A percentile compares a stretch with the other conserved stretches of the same genome.
Conservation (phyloP, 2,888 invertebrate genomes). For the Pheosia gnoma region DNA sequence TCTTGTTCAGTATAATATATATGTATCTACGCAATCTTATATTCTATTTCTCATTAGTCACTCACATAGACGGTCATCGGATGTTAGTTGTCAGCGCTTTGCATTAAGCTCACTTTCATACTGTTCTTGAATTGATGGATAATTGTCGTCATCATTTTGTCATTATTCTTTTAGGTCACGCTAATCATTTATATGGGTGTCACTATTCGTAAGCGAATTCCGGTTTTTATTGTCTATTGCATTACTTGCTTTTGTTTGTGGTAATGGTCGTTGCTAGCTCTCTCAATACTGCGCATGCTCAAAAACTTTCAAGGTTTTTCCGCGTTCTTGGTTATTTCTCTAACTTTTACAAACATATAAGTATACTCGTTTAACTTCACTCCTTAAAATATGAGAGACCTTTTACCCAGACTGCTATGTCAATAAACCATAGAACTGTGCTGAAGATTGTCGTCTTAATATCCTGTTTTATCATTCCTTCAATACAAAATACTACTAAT, state of each 20-base stretch:
- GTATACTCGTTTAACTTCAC: too few species aligned
- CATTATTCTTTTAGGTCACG: slow-evolving; percentile 4
- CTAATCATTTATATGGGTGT: slow-evolving; percentile 1
- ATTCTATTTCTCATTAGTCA: too few species aligned
- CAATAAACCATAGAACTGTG: too few species aligned
- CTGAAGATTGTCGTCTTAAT: too few species aligned
- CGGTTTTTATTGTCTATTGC: slow-evolving; percentile 6
- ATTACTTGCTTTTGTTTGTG: background rate
- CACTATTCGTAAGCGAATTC: slow-evolving; percentile 5
- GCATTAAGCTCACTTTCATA: slow-evolving; percentile 2
- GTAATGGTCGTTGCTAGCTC: background rate
- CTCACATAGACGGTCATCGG: background rate
- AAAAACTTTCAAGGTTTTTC: background rate
- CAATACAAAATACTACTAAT: background rate
- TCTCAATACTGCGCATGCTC: background rate
- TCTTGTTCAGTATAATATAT: too few species aligned
- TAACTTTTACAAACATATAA: too few species aligned
- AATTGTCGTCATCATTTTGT: slow-evolving; percentile 7
- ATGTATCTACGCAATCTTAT: too few species aligned
- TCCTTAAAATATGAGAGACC: too few species aligned
- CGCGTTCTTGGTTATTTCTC: background rate
- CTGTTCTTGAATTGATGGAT: background rate
- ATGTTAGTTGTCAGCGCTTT: background rate
- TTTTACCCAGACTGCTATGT: too few species aligned
- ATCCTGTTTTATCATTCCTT: too few species aligned